Evolutionary conservation across 2,113 vertebrate genomes (phyloP).

Genomic region (Poicephalus gulielmi): DNA sequence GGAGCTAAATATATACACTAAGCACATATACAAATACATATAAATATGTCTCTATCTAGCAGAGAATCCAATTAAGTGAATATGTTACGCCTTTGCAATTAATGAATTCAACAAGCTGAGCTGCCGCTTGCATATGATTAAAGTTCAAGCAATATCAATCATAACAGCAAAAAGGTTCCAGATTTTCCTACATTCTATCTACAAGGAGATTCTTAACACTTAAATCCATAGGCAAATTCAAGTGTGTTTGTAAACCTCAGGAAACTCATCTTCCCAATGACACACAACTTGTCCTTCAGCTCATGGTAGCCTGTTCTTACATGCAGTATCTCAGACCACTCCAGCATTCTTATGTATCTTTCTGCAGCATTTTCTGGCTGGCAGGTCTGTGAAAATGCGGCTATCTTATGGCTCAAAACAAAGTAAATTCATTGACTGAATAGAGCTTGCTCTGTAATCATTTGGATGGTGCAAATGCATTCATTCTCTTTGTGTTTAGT

Average conservation of each 20-base stretch:
- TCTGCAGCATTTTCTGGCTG: not conserved
- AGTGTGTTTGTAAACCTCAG: not conserved
- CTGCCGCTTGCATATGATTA: slow-evolving; percentile 38
- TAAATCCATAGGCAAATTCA: slow-evolving; percentile 1
- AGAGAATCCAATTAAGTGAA: slow-evolving; percentile 64
- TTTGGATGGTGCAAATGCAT: not conserved
- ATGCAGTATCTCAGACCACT: not conserved
- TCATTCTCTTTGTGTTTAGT: not conserved
- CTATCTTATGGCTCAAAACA: not conserved
- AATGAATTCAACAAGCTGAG: slow-evolving; percentile 50
- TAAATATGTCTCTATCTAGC: slow-evolving; percentile 50
- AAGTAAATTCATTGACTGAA: not conserved
- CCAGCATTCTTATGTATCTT: not conserved
- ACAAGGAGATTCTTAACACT: not conserved
- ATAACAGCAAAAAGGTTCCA: slow-evolving; percentile 12
- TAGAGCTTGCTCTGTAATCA: not conserved
- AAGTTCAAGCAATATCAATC: slow-evolving; percentile 36
- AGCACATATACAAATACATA: slow-evolving; percentile 54
- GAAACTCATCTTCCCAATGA: not conserved
- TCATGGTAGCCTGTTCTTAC: not conserved
- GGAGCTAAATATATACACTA: slow-evolving; percentile 61
- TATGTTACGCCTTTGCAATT: slow-evolving; percentile 53
- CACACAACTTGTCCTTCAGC: not conserved
- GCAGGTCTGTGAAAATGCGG: not conserved
- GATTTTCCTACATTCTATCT: not conserved